Evolutionary conservation across 2,113 vertebrate species (phyloP).

Genomic region (Lophura nycthemera): DNA sequence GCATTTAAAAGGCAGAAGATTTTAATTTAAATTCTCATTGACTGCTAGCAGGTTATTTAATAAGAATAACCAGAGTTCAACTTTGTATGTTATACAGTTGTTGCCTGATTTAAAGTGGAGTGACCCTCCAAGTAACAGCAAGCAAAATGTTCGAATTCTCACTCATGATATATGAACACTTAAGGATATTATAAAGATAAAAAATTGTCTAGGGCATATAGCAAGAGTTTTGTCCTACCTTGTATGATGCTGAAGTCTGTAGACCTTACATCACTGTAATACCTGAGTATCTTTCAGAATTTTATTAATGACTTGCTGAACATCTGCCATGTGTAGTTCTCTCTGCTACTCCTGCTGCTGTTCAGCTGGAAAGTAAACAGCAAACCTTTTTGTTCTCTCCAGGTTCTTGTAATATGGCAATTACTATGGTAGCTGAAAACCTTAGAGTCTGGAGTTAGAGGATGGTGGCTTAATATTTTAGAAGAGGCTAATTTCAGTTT

Average conservation of each 20-base stretch:
- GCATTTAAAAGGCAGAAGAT: conserved; percentile 21
- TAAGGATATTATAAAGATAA: neutral
- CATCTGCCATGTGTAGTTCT: neutral
- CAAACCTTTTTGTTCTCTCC: neutral
- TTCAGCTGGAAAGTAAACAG: neutral
- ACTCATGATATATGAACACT: neutral
- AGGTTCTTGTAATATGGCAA: neutral
- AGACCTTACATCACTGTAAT: neutral
- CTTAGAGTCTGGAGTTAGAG: neutral
- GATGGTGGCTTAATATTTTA: neutral
- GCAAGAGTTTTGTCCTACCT: neutral
- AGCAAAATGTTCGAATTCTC: neutral
- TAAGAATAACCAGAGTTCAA: neutral
- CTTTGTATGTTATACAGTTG: neutral
- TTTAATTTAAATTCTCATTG: conserved; percentile 5
- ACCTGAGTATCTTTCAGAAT: neutral
- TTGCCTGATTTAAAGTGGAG: neutral
- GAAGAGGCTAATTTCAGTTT: neutral
- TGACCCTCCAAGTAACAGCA: neutral
- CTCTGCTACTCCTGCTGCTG: neutral
- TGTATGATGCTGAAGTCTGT: neutral
- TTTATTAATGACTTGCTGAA: neutral
- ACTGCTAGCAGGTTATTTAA: conserved; percentile 35
- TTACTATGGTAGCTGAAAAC: neutral
- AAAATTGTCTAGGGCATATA: neutral